Evolutionary conservation across 2,797 vertebrate genomes (phyloP).

Genomic region (Ibycter americanus): DNA sequence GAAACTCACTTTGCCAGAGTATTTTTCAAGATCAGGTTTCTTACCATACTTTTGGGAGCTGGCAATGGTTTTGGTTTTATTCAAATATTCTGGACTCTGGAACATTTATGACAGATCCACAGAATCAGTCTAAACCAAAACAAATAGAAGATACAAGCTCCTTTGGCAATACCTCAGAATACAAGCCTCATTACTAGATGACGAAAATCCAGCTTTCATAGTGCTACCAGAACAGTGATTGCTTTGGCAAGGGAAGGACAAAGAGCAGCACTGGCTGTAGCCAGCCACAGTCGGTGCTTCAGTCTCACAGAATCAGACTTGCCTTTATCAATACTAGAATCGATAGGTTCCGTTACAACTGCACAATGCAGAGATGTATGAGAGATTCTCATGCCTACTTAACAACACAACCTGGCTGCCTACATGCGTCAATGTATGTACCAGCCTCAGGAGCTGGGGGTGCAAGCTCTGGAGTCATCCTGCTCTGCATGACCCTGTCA

Average conservation of each 20-base stretch:
- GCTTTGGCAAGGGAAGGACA: neutral
- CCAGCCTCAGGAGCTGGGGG: neutral
- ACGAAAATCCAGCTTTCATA: neutral
- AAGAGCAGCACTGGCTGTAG: neutral
- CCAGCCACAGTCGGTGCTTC: neutral
- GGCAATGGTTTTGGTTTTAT: slow-evolving; percentile 79
- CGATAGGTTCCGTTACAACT: neutral
- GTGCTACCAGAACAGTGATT: neutral
- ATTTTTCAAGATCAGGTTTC: slow-evolving; percentile 82
- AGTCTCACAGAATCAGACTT: neutral
- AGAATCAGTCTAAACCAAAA: neutral
- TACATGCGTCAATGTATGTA: rapidly evolving
- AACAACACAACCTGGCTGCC: neutral
- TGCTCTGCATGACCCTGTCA: neutral
- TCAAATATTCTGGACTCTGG: slow-evolving; percentile 80
- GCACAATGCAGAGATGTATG: neutral
- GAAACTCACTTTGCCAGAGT: slow-evolving; percentile 79
- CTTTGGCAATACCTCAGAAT: neutral
- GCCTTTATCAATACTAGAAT: neutral
- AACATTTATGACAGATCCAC: slow-evolving; percentile 34
- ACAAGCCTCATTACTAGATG: neutral
- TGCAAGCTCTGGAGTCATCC: neutral
- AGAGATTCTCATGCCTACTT: neutral
- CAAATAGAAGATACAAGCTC: neutral
- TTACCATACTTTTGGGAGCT: slow-evolving; percentile 75